Conservation (phyloP, 1,140 invertebrate genomes). For the Armadillidium nasatum region DNA sequence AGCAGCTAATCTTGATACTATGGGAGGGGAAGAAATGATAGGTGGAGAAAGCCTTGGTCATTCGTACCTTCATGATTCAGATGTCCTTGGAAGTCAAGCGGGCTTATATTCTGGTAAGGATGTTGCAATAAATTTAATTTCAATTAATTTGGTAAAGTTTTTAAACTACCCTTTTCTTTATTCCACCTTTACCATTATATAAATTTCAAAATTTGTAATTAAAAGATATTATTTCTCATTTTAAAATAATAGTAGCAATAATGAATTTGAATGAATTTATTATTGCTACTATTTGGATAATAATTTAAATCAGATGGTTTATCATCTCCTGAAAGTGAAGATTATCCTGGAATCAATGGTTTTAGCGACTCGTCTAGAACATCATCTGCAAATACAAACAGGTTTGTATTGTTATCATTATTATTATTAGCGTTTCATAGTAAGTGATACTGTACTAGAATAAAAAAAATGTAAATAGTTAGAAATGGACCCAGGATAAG, state of each 20-base stretch:
- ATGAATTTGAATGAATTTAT: too few relatives aligned
- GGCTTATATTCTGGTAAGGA: constrained; percentile 38
- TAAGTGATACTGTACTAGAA: background rate
- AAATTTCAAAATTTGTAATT: too few relatives aligned
- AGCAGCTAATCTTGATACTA: constrained; percentile 36
- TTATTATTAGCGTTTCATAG: background rate
- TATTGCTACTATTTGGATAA: too few relatives aligned
- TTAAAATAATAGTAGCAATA: background rate
- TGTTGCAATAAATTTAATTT: too few relatives aligned
- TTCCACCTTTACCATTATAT: background rate
- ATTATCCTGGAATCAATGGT: constrained; percentile 36
- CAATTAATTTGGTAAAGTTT: background rate
- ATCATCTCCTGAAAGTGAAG: constrained; percentile 44
- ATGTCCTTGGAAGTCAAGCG: constrained; percentile 38
- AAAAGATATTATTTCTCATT: too few relatives aligned
- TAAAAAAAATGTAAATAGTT: background rate
- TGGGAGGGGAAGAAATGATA: constrained; percentile 39
- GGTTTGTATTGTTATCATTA: constrained; percentile 15
- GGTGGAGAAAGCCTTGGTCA: constrained; percentile 39
- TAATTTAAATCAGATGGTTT: constrained; percentile 36
- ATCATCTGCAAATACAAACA: constrained; percentile 34
- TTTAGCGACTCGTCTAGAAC: constrained; percentile 29
- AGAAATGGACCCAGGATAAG: background rate
- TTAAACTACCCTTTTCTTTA: background rate
- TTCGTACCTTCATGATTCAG: constrained; percentile 40